Percentiles rank a stretch among this genome's conserved stretches.
phyloP scores from a whole-genome alignment of 2,888 invertebrate species.

The Corythucha ciliata region DNA sequence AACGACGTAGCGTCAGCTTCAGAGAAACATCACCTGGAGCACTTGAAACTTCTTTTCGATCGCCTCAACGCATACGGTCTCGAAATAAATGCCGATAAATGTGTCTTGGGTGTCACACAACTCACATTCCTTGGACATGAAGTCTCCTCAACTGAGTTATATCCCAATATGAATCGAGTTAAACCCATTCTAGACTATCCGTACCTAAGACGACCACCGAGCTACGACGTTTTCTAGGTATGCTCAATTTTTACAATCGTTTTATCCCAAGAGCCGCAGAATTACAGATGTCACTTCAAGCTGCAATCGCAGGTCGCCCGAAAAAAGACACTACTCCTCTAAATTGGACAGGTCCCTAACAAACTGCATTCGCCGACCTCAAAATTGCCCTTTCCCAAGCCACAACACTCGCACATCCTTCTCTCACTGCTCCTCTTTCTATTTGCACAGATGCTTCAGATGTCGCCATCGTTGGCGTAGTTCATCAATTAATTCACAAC shows the following conservation, averaged over 20 bases:
- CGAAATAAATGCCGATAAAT: too few relatives aligned
- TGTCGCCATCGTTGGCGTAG: conserved; percentile 12
- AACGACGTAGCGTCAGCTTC: too few relatives aligned
- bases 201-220: conserved; percentile 25
- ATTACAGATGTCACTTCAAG: conserved; percentile 27
- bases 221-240: conserved; percentile 37
- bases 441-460: conserved; percentile 20
- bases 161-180: too few relatives aligned
- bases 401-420: conserved; percentile 40
- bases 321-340: not conserved
- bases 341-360: conserved; percentile 5
- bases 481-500: conserved; percentile 21
- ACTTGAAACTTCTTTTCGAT: too few relatives aligned
- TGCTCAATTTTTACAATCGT: conserved; percentile 40
- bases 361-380: conserved; percentile 1
- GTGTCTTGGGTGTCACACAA: too few relatives aligned
- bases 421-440: conserved; percentile 34
- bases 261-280: conserved; percentile 39
- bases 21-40: too few relatives aligned
- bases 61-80: too few relatives aligned
- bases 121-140: too few relatives aligned
- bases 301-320: not conserved
- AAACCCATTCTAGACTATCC: too few relatives aligned
- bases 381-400: conserved; percentile 38
- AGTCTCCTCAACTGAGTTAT: too few relatives aligned